A percentile compares a stretch with the other conserved stretches of the same genome.
Evolutionary conservation across 2,797 vertebrate genomes (phyloP).

Genomic region (Calcarius lapponicus): DNA sequence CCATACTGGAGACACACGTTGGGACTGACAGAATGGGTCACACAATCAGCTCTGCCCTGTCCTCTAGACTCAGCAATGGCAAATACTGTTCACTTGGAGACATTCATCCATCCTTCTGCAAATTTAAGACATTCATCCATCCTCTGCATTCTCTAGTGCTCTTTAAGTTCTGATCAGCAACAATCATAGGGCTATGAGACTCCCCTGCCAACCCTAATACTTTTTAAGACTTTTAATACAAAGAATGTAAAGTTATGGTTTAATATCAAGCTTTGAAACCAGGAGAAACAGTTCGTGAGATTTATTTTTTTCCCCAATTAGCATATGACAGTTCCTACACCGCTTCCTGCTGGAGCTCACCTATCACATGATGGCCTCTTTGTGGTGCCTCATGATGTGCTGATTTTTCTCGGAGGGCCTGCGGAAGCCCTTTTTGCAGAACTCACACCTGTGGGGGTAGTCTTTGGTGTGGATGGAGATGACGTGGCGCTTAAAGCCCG

Average conservation of each 20-base stretch:
- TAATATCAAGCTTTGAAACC: conserved; percentile 81
- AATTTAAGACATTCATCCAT: conserved; percentile 68
- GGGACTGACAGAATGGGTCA: conserved; percentile 61
- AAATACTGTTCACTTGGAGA: conserved; percentile 64
- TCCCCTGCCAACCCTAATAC: conserved; percentile 72
- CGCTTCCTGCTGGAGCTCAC: conserved; percentile 26
- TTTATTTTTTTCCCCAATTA: conserved; percentile 64
- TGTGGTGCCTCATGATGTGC: conserved; percentile 98
- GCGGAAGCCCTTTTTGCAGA: conserved; percentile 96
- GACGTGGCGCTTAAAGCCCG: conserved; percentile 96
- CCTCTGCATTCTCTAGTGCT: conserved; percentile 69
- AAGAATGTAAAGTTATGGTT: conserved; percentile 79
- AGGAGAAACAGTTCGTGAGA: conserved; percentile 83
- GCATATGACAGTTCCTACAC: conserved; percentile 63
- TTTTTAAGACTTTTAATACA: conserved; percentile 83
- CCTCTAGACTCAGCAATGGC: conserved; percentile 55
- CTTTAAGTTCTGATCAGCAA: conserved; percentile 70
- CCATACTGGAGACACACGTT: conserved; percentile 14
- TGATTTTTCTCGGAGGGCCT: conserved; percentile 98
- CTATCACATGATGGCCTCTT: conserved; percentile 85
- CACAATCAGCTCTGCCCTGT: conserved; percentile 33
- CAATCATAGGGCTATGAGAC: conserved; percentile 71
- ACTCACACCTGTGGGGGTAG: conserved; percentile 97
- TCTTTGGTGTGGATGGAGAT: conserved; percentile 99
- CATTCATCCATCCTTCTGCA: conserved; percentile 67